phyloP scores from a whole-genome alignment of 2,797 vertebrate genomes.

The Mergus octosetaceus region DNA sequence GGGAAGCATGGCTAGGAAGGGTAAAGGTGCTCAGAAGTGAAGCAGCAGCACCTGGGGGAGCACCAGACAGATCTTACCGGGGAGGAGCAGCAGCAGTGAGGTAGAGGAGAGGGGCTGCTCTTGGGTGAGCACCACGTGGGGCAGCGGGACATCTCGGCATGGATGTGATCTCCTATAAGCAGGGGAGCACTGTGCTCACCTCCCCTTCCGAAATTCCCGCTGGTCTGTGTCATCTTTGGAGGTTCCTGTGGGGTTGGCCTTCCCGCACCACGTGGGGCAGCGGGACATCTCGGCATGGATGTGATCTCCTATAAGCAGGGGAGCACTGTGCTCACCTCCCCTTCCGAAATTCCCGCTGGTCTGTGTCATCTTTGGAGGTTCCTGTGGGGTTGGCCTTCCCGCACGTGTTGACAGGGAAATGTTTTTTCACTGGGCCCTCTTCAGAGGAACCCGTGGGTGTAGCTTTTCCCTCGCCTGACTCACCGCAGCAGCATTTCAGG shows the following conservation, averaged over 20 bases:
- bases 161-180: neutral
- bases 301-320: neutral
- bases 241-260: neutral
- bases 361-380: neutral
- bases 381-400: neutral
- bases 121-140: neutral
- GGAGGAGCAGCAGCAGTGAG: neutral
- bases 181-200: neutral
- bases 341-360: neutral
- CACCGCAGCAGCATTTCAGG: neutral
- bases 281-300: fast-evolving
- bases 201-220: neutral
- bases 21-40: neutral
- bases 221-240: neutral
- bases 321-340: neutral
- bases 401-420: neutral
- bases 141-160: fast-evolving
- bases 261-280: neutral
- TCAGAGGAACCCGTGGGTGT: neutral
- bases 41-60: neutral
- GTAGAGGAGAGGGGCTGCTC: neutral
- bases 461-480: neutral
- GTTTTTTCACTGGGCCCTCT: neutral
- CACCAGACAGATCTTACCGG: fast-evolving
- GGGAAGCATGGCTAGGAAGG: neutral